Conservation (phyloP, 1,140 invertebrate species). For the Uloborus diversus region DNA sequence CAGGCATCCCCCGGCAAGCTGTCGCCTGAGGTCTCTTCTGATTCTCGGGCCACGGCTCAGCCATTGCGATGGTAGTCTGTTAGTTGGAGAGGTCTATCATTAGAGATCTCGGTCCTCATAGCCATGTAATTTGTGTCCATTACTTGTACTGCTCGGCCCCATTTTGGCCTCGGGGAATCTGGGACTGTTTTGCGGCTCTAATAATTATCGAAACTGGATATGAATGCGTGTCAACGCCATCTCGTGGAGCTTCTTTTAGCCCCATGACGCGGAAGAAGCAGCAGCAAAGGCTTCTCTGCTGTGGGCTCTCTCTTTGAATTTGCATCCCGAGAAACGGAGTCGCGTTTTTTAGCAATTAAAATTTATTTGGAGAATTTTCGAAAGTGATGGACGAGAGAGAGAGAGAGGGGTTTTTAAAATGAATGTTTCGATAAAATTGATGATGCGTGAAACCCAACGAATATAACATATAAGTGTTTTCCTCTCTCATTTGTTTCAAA, state of each 20-base stretch:
- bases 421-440: no score
- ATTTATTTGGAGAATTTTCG: no score
- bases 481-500: no score
- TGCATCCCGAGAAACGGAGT: no score
- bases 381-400: no score
- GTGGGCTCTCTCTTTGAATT: no score
- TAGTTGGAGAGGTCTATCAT: conserved; percentile 52
- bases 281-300: no score
- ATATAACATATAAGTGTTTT: no score
- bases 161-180: conserved; percentile 16
- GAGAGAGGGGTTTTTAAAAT: no score
- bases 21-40: conserved; percentile 30
- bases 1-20: conserved; percentile 15
- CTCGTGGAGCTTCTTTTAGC: conserved; percentile 20
- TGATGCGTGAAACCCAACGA: no score
- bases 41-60: conserved; percentile 6
- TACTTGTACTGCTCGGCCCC: conserved; percentile 46
- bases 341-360: no score
- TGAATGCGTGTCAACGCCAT: conserved; percentile 54
- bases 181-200: conserved; percentile 46
- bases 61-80: conserved; percentile 37
- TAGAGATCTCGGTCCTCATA: conserved; percentile 39
- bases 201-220: conserved; percentile 55
- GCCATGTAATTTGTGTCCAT: conserved; percentile 54
- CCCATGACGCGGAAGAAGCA: conserved; percentile 5